These are phyloP conservation scores for Linnaemya tessellans DNA, from an alignment of 2,888 invertebrate genomes.

Conservation along the genomic window DNA sequence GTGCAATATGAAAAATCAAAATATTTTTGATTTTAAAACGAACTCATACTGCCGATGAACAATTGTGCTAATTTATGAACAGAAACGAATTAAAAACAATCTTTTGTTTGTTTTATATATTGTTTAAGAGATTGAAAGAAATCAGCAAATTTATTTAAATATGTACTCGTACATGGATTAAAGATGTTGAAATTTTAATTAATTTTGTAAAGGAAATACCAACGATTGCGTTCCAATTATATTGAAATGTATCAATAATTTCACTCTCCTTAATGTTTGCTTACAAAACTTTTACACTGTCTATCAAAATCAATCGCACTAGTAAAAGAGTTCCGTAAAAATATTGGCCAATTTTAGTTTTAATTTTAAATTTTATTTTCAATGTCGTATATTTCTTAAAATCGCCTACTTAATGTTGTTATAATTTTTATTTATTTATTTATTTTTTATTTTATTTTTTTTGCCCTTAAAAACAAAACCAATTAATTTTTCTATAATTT, in stretches of 20 bases:
- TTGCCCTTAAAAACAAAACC: constrained; percentile 35
- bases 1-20: no score
- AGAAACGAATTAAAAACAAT: no score
- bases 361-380: constrained; percentile 3
- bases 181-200: neutral
- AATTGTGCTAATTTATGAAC: no score
- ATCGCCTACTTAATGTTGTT: constrained; percentile 43
- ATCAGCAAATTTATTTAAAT: no score
- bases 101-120: no score
- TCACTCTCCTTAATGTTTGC: constrained; percentile 16
- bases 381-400: constrained; percentile 23
- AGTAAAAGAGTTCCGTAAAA: constrained; percentile 41
- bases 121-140: no score
- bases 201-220: neutral
- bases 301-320: constrained; percentile 31
- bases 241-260: neutral
- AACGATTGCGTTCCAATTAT: no score
- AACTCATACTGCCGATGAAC: no score
- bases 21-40: no score
- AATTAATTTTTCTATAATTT: constrained; percentile 47
- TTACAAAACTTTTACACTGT: neutral
- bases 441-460: neutral
- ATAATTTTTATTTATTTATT: neutral
- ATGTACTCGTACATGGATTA: no score
- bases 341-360: constrained; percentile 23